phyloP scores from a whole-genome alignment of 2,797 vertebrate genomes.

The Novumbra hubbsi region DNA sequence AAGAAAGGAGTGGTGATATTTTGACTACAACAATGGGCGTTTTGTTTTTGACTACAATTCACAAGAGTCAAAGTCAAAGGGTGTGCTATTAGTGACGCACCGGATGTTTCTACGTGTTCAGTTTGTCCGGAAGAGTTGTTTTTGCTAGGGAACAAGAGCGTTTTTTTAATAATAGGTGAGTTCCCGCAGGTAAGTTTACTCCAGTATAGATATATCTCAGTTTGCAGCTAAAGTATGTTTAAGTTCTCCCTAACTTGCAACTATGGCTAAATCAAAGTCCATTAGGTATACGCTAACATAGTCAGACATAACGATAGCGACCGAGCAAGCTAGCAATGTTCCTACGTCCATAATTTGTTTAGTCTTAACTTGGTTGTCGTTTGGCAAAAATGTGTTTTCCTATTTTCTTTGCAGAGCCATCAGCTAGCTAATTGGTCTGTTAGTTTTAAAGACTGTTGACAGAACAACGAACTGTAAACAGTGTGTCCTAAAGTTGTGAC shows the following conservation, averaged over 20 bases:
- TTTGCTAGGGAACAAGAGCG: background rate
- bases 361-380: background rate
- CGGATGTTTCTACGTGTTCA: conserved; percentile 21
- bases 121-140: conserved; percentile 15
- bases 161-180: conserved; percentile 1
- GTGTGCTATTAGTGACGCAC: background rate
- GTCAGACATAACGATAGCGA: background rate
- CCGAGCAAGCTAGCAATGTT: background rate
- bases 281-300: background rate
- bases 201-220: background rate
- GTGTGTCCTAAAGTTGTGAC: background rate
- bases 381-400: background rate
- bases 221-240: background rate
- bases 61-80: background rate
- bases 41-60: background rate
- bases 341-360: background rate
- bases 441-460: background rate
- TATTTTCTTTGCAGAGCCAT: background rate
- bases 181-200: background rate
- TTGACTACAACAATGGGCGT: background rate
- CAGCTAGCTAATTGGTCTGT: background rate
- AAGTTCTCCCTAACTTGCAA: background rate
- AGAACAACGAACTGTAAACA: background rate
- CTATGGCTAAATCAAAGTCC: background rate
- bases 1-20: background rate